These are phyloP conservation scores for Lepisosteus osseus DNA, from an alignment of 2,113 vertebrate genomes.

Conservation along the genomic window DNA sequence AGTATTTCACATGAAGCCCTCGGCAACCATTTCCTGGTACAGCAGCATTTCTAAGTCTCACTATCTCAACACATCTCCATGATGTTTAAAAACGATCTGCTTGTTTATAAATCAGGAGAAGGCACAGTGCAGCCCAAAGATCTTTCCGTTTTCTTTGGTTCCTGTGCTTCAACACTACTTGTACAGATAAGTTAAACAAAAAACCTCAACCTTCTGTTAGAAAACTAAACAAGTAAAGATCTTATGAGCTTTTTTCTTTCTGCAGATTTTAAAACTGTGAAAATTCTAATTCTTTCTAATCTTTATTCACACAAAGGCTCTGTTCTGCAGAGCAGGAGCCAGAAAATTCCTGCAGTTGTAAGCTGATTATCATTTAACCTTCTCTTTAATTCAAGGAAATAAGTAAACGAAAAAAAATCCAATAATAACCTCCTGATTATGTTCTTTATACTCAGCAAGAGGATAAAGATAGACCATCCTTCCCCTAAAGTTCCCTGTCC, in stretches of 20 bases:
- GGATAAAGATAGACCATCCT: no score
- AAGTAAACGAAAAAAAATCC: conserved; percentile 15
- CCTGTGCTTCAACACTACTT: not conserved
- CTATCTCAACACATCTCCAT: not conserved
- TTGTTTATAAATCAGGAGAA: not conserved
- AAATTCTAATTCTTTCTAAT: conserved; percentile 56
- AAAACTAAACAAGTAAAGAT: no score
- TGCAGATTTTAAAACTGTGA: conserved; percentile 42
- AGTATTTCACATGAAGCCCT: no score
- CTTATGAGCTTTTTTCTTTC: conserved; percentile 6
- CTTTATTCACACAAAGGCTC: conserved; percentile 17
- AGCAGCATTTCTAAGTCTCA: not conserved
- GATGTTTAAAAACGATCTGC: not conserved
- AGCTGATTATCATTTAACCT: conserved; percentile 60
- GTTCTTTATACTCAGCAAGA: not conserved
- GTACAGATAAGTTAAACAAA: no score
- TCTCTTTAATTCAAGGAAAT: conserved; percentile 40
- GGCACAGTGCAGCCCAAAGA: not conserved
- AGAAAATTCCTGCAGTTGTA: conserved; percentile 55
- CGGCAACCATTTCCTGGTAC: no score
- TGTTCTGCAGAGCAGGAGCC: conserved; percentile 49
- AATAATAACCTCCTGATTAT: not conserved
- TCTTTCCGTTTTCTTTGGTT: not conserved
- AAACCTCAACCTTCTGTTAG: no score
- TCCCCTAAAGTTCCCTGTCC: not conserved